Conservation (phyloP, 2,797 vertebrate genomes). For the Antrozous pallidus region DNA sequence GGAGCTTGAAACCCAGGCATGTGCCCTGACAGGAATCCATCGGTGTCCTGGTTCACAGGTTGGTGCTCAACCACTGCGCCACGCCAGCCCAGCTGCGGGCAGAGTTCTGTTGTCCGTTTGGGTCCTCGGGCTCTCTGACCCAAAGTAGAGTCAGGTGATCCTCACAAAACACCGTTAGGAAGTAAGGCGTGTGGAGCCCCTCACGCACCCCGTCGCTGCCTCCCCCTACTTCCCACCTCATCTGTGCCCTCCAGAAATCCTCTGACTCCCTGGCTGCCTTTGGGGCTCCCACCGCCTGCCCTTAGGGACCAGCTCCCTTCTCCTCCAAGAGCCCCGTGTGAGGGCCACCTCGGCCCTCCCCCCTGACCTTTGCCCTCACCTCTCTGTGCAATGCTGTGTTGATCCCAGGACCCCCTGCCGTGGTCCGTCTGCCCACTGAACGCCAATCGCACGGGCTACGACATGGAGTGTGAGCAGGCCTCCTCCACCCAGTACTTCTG, state of each 20-base stretch:
- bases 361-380: neutral
- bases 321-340: neutral
- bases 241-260: fast-evolving
- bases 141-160: fast-evolving
- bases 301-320: neutral
- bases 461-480: constrained; percentile 89
- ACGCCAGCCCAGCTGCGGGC: too few species aligned
- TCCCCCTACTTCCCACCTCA: neutral
- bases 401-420: constrained; percentile 87
- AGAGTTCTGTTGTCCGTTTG: neutral
- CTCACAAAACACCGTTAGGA: neutral
- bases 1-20: too few species aligned
- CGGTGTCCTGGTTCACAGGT: too few species aligned
- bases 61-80: too few species aligned
- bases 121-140: neutral
- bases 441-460: constrained; percentile 84
- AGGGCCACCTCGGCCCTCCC: fast-evolving
- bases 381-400: neutral
- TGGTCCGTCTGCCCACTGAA: constrained; percentile 92
- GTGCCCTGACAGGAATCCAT: too few species aligned
- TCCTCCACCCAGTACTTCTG: constrained; percentile 95
- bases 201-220: neutral
- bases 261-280: neutral
- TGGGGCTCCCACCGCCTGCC: neutral
- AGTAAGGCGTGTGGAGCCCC: too few species aligned